These are phyloP conservation scores for Temnothorax ravouxi DNA, from an alignment of 2,888 invertebrate genomes.

Conservation along the genomic window DNA sequence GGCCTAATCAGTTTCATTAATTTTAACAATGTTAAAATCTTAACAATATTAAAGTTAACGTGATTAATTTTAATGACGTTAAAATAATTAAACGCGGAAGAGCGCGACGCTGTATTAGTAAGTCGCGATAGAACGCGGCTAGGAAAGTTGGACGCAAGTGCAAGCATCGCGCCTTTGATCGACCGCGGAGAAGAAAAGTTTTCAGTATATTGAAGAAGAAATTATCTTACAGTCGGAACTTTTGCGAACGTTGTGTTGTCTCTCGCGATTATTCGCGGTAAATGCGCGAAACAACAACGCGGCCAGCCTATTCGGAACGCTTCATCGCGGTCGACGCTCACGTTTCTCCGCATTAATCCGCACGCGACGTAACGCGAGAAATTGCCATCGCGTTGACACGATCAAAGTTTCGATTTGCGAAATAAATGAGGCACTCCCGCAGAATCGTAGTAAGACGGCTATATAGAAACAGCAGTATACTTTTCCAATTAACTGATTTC, in stretches of 20 bases:
- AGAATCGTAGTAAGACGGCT: neutral
- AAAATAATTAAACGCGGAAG: neutral
- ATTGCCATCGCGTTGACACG: conserved; percentile 11
- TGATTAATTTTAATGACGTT: neutral
- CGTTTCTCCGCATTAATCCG: neutral
- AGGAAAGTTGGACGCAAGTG: neutral
- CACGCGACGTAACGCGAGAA: neutral
- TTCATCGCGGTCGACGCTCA: neutral
- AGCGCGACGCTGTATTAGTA: neutral
- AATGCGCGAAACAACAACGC: conserved; percentile 19
- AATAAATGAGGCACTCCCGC: conserved; percentile 10
- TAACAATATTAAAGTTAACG: neutral
- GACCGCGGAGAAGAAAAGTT: conserved; percentile 19
- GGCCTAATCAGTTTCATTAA: neutral
- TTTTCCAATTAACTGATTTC: conserved; percentile 51
- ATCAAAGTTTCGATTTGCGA: conserved; percentile 24
- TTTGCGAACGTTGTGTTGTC: neutral
- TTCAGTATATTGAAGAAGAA: conserved; percentile 21
- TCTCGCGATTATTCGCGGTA: neutral
- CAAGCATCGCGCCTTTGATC: conserved; percentile 8
- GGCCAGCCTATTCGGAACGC: neutral
- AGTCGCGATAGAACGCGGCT: neutral
- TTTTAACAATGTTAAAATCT: neutral
- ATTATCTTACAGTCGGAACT: conserved; percentile 44
- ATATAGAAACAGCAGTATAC: neutral